Base-by-base conservation (phyloP, 2,113 vertebrate genomes). In the Ramphastos sulfuratus region DNA sequence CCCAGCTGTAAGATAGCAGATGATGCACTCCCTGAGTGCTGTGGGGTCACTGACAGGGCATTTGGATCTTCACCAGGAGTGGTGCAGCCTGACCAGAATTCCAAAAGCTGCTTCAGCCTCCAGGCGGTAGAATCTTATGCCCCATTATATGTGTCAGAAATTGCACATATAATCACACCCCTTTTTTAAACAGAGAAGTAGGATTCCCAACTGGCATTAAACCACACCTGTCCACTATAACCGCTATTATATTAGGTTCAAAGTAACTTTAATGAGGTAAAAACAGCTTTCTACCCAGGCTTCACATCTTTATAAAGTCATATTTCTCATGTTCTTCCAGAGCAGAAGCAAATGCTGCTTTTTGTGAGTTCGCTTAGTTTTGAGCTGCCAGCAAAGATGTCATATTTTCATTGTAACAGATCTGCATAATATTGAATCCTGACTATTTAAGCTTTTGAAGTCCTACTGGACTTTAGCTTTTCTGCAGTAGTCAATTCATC, bases 11-110 rank as follows among this genome's bases (percentile, higher is more conserved):
- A 86, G 28, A 10, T 69, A 76, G 50, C 21, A 67, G 39, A 18
- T 17, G 24, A 67, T 1, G 1, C 0, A 0, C 27, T 56, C 18
- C 23, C 5, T 31, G 60, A 33, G n/a, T 59, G 55, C 66, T 18
- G 48, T 2, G 3, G 35, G 16, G 6, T 65, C 1, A 1, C 33
- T 46, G 58, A 5, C 23, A 44, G 35, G 37, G 14, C 48, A 14
- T 21, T 42, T 48, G 58, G 37, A 8, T 55, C 37, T 44, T 37
- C 37, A 24, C 8, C 8, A 46, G 56, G 30, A 60, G 56, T 0
- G 0, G 8, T 17, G 30, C 5, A 0, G 66, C 27, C 54, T 60
- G 50, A 14, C 2, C 0, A 33, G 69, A 84, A 44, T 56, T 66
- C 48, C 37, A 64, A 69, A 92, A 37, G 50, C 61, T 60, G 54